Percentiles rank a stretch among this genome's conserved stretches.
phyloP scores from a whole-genome alignment of 1,140 invertebrate species.

The Lepidurus packardi region DNA sequence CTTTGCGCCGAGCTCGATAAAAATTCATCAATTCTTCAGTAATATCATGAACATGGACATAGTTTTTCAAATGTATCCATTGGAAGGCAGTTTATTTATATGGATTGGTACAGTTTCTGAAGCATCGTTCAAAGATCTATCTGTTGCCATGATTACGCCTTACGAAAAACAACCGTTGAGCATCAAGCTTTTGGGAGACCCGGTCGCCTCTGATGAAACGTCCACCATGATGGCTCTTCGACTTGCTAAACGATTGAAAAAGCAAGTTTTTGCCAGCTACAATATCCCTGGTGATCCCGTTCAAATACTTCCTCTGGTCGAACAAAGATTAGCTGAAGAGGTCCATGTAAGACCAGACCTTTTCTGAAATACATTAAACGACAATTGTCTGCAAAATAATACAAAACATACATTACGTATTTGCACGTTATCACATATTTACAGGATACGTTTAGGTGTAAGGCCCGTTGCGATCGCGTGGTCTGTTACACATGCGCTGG shows the following conservation, averaged over 20 bases:
- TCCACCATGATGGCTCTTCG: conserved; percentile 30
- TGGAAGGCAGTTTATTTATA: conserved; percentile 31
- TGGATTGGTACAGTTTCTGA: conserved; percentile 33
- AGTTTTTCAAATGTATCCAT: conserved; percentile 33
- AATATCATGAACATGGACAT: background rate
- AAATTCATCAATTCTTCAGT: background rate
- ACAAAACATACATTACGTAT: background rate
- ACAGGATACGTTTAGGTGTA: background rate
- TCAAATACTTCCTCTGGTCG: conserved; percentile 31
- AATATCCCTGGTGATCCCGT: conserved; percentile 32
- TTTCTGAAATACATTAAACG: conserved; percentile 23
- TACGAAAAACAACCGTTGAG: conserved; percentile 28
- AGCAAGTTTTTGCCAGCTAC: conserved; percentile 35
- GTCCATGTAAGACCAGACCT: conserved; percentile 25
- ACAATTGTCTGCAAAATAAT: background rate
- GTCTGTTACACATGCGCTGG: background rate
- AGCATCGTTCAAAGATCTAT: conserved; percentile 32
- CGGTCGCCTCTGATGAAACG: background rate
- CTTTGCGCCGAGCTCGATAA: background rate
- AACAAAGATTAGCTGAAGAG: conserved; percentile 34
- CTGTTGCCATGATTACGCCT: conserved; percentile 31
- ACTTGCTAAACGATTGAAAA: conserved; percentile 33
- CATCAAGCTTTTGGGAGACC: conserved; percentile 29
- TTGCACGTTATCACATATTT: background rate
- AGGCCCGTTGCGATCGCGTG: background rate